These are phyloP conservation scores for Micropterix aruncella DNA, from an alignment of 2,888 invertebrate species.

Conservation along the genomic window DNA sequence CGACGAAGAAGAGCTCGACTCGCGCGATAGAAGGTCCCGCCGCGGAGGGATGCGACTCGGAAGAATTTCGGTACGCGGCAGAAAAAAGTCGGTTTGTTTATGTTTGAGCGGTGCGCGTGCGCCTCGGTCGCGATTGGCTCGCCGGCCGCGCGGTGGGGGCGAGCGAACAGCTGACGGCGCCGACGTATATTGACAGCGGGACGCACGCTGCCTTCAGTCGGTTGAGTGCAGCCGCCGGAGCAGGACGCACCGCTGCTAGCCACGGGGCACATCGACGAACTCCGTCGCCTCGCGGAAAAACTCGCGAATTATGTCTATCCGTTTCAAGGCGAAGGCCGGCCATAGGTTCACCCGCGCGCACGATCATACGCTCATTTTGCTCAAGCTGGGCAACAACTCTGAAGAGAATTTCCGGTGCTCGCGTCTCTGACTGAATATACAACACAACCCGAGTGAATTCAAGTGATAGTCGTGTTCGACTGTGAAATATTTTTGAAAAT, in stretches of 20 bases:
- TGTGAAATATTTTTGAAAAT: neutral
- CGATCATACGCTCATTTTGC: neutral
- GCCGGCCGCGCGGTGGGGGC: conserved; percentile 24
- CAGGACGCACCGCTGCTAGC: conserved; percentile 17
- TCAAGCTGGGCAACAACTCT: neutral
- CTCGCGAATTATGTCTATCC: neutral
- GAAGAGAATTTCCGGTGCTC: neutral
- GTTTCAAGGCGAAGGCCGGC: neutral
- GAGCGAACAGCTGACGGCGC: conserved; percentile 42
- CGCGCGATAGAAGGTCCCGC: neutral
- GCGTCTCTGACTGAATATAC: neutral
- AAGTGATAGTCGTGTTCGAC: neutral
- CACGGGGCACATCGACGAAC: conserved; percentile 23
- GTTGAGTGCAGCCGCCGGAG: conserved; percentile 34
- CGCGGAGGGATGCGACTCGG: neutral
- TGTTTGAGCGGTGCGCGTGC: conserved; percentile 14
- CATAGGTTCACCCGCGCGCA: neutral
- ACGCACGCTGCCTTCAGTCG: conserved; percentile 44
- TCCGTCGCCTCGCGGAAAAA: no score
- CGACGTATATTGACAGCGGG: conserved; percentile 40
- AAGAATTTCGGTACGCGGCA: neutral
- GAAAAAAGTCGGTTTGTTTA: neutral
- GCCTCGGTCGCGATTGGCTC: conserved; percentile 6
- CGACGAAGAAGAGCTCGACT: neutral
- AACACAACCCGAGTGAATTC: neutral